Percentiles rank a stretch among this genome's conserved stretches.
These are phyloP conservation scores for Eupristina koningsbergeri DNA, from an alignment of 1,140 invertebrate species.

Conservation along the genomic window DNA sequence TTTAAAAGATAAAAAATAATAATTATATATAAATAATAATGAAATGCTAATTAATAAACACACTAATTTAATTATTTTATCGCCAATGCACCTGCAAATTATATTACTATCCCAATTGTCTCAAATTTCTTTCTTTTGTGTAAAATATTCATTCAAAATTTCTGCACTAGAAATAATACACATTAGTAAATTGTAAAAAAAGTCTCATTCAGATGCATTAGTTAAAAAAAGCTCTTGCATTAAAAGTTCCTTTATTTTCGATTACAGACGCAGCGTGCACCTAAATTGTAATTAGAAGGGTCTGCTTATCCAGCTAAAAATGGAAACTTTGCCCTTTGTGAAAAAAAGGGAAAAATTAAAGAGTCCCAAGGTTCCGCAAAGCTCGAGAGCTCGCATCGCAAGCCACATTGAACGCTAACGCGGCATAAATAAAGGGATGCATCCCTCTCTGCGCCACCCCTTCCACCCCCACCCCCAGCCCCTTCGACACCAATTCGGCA, in stretches of 20 bases:
- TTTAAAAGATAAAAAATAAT: no score
- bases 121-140: no score
- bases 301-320: not conserved
- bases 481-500: not conserved
- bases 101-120: no score
- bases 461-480: not conserved
- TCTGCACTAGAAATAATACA: not conserved
- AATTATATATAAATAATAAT: no score
- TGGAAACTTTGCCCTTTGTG: not conserved
- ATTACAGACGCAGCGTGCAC: not conserved
- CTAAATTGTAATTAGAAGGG: not conserved
- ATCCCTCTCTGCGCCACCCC: not conserved
- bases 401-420: not conserved
- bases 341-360: not conserved
- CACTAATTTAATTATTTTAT: no score
- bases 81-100: no score
- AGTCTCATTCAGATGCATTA: not conserved
- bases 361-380: not conserved
- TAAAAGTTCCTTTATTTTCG: not conserved
- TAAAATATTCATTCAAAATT: no score
- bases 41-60: no score
- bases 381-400: no score
- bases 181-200: not conserved
- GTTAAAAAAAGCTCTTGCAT: not conserved
- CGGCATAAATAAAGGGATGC: conserved; percentile 29